Percentiles rank a stretch among this genome's conserved stretches.
These are phyloP conservation scores for Oreotrochilus melanogaster DNA, from an alignment of 2,113 vertebrate genomes.

Conservation along the genomic window DNA sequence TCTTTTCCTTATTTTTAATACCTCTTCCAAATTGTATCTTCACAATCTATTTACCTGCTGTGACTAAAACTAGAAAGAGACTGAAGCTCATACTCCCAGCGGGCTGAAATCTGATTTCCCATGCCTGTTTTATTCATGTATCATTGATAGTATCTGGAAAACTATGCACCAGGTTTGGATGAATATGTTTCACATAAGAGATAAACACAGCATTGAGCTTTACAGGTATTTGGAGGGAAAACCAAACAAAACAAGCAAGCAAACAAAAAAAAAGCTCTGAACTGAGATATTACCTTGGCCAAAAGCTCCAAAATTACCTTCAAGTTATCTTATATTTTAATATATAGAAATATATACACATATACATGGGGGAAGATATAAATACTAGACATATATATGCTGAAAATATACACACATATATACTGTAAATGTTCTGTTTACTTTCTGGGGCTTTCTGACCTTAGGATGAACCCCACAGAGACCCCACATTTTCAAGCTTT, in stretches of 20 bases:
- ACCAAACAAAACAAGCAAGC: background rate
- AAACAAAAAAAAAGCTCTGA: rapidly evolving
- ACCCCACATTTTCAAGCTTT: conserved; percentile 15
- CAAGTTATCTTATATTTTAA: background rate
- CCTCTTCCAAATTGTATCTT: background rate
- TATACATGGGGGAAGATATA: background rate
- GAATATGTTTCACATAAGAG: background rate
- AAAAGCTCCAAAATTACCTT: background rate
- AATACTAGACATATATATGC: background rate
- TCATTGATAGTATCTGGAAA: background rate
- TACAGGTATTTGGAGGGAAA: background rate
- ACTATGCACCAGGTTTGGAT: background rate
- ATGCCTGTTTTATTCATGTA: background rate
- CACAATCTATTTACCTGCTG: background rate
- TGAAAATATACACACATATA: background rate
- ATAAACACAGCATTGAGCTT: background rate
- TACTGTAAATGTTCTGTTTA: conserved; percentile 26
- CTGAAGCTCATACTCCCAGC: background rate
- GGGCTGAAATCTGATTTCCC: conserved; percentile 27
- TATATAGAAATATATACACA: background rate
- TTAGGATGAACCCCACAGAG: background rate
- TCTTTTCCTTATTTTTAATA: background rate
- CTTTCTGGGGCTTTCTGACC: conserved; percentile 3
- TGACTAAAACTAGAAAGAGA: background rate
- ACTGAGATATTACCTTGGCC: background rate